These are phyloP conservation scores for Verasper variegatus DNA, from an alignment of 2,113 vertebrate species.

Conservation along the genomic window DNA sequence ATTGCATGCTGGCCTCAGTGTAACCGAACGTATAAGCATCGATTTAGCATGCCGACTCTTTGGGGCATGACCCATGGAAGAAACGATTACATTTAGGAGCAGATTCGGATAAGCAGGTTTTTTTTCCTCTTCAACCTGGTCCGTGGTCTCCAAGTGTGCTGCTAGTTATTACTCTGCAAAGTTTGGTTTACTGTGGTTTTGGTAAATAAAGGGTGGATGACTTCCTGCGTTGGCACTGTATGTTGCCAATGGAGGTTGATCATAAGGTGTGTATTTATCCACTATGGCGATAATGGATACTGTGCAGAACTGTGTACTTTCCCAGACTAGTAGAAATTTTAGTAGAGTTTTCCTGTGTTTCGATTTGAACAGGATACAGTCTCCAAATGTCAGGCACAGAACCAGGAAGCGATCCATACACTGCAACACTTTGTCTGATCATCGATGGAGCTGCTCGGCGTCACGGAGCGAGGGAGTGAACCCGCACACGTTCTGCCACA, in stretches of 20 bases:
- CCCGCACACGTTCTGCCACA: neutral
- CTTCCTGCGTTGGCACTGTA: too few relatives aligned
- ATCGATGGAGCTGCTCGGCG: neutral
- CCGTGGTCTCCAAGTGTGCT: neutral
- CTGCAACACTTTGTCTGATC: neutral
- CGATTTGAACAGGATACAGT: too few relatives aligned
- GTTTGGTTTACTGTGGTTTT: neutral
- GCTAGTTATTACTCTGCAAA: neutral
- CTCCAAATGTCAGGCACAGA: neutral
- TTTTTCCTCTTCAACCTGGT: too few relatives aligned
- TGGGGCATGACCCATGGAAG: too few relatives aligned
- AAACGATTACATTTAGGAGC: too few relatives aligned
- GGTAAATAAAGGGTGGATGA: too few relatives aligned
- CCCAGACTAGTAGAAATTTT: neutral
- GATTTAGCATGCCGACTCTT: conserved; percentile 28
- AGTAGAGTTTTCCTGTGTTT: neutral
- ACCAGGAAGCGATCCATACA: neutral
- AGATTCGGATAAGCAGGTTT: too few relatives aligned
- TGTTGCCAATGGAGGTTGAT: too few relatives aligned
- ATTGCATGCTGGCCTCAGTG: conserved; percentile 35
- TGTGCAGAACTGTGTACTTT: neutral
- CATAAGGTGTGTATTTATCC: too few relatives aligned
- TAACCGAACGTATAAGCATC: conserved; percentile 23
- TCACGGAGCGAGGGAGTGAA: neutral
- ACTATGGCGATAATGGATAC: neutral